phyloP scores from a whole-genome alignment of 2,888 invertebrate species.

The Agonopterix arenella region DNA sequence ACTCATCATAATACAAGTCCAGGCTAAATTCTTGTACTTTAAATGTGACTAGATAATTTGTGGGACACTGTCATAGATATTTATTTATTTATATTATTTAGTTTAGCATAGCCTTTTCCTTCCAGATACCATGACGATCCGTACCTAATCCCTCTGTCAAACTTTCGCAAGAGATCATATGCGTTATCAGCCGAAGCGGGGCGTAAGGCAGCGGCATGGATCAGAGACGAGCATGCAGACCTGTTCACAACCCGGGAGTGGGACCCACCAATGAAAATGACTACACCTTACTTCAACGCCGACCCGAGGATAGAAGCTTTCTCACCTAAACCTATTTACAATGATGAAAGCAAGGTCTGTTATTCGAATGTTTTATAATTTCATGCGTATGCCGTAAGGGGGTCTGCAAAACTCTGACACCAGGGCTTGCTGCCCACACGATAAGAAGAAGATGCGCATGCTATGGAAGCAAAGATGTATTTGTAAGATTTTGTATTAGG shows the following conservation, averaged over 20 bases:
- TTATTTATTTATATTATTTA: too few species aligned
- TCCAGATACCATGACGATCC: slow-evolving; percentile 92
- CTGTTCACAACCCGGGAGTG: slow-evolving; percentile 80
- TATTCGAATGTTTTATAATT: not conserved
- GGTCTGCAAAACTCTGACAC: too few species aligned
- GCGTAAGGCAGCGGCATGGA: slow-evolving; percentile 90
- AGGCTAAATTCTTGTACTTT: too few species aligned
- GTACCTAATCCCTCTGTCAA: slow-evolving; percentile 86
- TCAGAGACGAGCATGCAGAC: slow-evolving; percentile 83
- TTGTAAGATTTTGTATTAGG: too few species aligned
- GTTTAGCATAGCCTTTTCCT: slow-evolving; percentile 3
- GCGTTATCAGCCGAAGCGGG: slow-evolving; percentile 92
- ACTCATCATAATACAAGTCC: too few species aligned
- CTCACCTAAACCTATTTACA: slow-evolving; percentile 81
- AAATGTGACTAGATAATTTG: too few species aligned
- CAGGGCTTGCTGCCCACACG: too few species aligned
- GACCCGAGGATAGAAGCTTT: slow-evolving; percentile 82
- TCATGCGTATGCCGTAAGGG: too few species aligned
- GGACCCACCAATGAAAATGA: slow-evolving; percentile 77
- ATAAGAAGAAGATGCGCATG: too few species aligned
- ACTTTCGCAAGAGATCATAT: slow-evolving; percentile 80
- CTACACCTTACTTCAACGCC: slow-evolving; percentile 67
- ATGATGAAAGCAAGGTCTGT: slow-evolving; percentile 80
- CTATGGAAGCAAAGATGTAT: too few species aligned
- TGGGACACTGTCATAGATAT: too few species aligned